phyloP scores from a whole-genome alignment of 2,797 vertebrate genomes.

The Pyrocephalus nanus region DNA sequence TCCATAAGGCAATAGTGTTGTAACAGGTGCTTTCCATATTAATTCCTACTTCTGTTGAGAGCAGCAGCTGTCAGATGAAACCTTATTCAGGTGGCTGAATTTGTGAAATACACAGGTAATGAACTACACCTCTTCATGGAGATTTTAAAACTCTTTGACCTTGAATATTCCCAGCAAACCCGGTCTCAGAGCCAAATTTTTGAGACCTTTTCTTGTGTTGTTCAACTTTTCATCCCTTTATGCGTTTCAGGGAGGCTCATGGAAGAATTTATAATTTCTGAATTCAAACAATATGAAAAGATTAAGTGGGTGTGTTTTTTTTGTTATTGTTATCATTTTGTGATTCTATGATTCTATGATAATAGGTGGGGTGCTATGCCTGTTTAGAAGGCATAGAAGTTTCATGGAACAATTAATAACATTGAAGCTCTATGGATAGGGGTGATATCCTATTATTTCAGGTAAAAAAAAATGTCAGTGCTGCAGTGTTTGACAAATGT shows the following conservation, averaged over 20 bases:
- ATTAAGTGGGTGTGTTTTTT: background rate
- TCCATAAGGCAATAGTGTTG: background rate
- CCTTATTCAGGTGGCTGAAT: background rate
- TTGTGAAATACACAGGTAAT: background rate
- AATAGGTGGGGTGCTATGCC: background rate
- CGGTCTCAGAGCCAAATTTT: background rate
- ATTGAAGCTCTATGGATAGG: fast-evolving
- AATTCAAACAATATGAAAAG: background rate
- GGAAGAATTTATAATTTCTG: background rate
- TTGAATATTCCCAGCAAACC: background rate
- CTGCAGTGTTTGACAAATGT: background rate
- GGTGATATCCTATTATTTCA: background rate
- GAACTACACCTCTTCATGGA: background rate
- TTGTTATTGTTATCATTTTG: background rate
- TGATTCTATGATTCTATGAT: background rate
- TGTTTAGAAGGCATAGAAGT: background rate
- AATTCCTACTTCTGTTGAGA: background rate
- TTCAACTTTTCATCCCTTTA: background rate
- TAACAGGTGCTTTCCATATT: background rate
- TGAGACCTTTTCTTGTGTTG: background rate
- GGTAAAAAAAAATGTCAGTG: background rate
- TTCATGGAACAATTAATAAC: background rate
- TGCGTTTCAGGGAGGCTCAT: background rate
- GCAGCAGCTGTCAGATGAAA: conserved; percentile 17
- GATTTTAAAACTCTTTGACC: background rate